These are phyloP conservation scores for Callinectes sapidus DNA, from an alignment of 2,888 invertebrate genomes.

Conservation along the genomic window DNA sequence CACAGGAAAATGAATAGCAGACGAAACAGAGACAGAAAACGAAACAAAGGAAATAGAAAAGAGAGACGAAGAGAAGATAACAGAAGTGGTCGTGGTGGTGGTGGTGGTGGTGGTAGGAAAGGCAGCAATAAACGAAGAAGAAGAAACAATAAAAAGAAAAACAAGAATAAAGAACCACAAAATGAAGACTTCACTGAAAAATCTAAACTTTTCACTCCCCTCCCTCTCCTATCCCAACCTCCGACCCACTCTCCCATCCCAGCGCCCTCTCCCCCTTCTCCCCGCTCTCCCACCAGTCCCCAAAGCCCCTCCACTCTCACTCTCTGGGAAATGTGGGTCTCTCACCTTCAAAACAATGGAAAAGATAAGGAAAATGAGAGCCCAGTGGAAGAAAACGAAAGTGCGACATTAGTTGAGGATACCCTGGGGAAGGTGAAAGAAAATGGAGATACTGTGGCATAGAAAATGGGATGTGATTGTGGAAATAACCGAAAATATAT, in stretches of 20 bases:
- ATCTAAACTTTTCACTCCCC: background rate
- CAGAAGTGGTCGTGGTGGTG: background rate
- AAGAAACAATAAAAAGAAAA: background rate
- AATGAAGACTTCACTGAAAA: background rate
- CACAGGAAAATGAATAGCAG: background rate
- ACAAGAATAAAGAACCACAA: background rate
- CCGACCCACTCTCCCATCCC: background rate
- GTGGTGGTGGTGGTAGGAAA: background rate
- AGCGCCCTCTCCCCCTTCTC: background rate
- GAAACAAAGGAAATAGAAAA: conserved; percentile 16
- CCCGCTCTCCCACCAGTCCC: background rate
- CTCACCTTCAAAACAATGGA: background rate
- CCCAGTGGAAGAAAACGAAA: background rate
- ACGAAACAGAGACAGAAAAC: background rate
- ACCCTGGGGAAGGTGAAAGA: background rate
- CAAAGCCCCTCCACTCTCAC: background rate
- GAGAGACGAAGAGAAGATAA: background rate
- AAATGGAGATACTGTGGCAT: background rate
- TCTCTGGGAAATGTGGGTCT: conserved; percentile 26
- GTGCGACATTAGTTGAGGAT: background rate
- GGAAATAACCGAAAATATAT: background rate
- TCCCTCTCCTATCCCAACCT: background rate
- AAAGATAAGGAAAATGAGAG: background rate
- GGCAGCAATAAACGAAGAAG: background rate
- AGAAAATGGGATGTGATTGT: background rate